A percentile compares a stretch with the other conserved stretches of the same genome.
These are phyloP conservation scores for Desmodus rotundus DNA, from an alignment of 2,113 vertebrate genomes.

Conservation along the genomic window DNA sequence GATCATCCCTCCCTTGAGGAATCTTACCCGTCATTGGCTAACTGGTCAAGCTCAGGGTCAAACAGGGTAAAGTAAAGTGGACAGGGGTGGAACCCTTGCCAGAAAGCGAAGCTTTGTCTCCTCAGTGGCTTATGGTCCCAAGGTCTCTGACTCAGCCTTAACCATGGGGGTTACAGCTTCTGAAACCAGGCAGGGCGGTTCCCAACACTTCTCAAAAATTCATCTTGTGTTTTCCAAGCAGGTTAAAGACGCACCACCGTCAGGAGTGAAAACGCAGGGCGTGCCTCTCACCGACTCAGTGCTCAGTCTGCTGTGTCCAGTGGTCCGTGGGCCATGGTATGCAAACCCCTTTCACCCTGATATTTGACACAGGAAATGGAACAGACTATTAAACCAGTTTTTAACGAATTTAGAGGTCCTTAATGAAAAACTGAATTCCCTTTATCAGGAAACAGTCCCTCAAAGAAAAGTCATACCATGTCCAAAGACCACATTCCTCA, in stretches of 20 bases:
- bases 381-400: not conserved
- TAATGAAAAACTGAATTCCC: slow-evolving; percentile 20
- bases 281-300: not conserved
- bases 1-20: too few species aligned
- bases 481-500: not conserved
- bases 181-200: too few species aligned
- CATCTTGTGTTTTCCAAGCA: not conserved
- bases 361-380: slow-evolving; percentile 2
- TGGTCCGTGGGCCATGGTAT: not conserved
- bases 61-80: too few species aligned
- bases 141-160: too few species aligned
- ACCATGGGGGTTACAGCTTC: too few species aligned
- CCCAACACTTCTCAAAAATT: not conserved
- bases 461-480: slow-evolving; percentile 28
- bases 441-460: not conserved
- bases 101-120: too few species aligned
- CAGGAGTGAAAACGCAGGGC: not conserved
- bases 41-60: too few species aligned
- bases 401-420: not conserved
- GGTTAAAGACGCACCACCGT: not conserved
- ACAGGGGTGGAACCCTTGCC: too few species aligned
- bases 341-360: not conserved
- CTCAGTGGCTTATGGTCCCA: too few species aligned
- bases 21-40: too few species aligned
- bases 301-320: not conserved